phyloP scores from a whole-genome alignment of 2,113 vertebrate species.

The Plectropomus leopardus region DNA sequence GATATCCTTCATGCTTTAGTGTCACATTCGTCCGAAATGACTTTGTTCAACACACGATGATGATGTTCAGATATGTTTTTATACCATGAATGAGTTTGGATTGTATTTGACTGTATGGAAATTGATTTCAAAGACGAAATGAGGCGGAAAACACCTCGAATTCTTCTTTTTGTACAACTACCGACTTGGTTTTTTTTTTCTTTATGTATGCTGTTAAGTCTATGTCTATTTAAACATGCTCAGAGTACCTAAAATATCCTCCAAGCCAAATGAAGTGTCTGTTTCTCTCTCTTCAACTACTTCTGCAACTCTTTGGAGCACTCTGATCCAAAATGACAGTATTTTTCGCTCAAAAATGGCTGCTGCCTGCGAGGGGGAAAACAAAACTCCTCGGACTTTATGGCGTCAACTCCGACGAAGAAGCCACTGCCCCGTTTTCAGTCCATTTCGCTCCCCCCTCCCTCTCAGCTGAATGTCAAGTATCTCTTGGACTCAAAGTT shows the following conservation, averaged over 20 bases:
- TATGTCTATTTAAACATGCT: conserved; percentile 79
- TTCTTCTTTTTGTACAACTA: conserved; percentile 69
- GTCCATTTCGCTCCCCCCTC: conserved; percentile 18
- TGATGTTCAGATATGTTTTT: conserved; percentile 65
- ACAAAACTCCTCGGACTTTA: conserved; percentile 49
- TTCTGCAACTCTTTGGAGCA: conserved; percentile 40
- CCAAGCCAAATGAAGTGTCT: conserved; percentile 78
- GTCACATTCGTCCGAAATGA: conserved; percentile 74
- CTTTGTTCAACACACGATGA: conserved; percentile 68
- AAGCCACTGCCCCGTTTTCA: conserved; percentile 49
- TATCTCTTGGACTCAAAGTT: conserved; percentile 60
- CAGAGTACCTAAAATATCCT: conserved; percentile 73
- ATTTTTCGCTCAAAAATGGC: conserved; percentile 43
- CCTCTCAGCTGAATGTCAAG: conserved; percentile 63
- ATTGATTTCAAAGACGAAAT: conserved; percentile 56
- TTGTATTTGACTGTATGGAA: conserved; percentile 73
- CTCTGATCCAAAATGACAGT: conserved; percentile 53
- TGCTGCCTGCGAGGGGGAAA: conserved; percentile 4
- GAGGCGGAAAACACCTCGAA: conserved; percentile 43
- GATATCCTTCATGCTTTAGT: conserved; percentile 63
- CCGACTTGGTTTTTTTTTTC: conserved; percentile 56
- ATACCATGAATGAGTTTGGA: conserved; percentile 64
- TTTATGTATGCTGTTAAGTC: conserved; percentile 77
- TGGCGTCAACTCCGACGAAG: conserved; percentile 5
- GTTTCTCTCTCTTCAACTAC: conserved; percentile 56